These are phyloP conservation scores for Halyomorpha halys DNA, from an alignment of 1,140 invertebrate genomes.

Conservation along the genomic window DNA sequence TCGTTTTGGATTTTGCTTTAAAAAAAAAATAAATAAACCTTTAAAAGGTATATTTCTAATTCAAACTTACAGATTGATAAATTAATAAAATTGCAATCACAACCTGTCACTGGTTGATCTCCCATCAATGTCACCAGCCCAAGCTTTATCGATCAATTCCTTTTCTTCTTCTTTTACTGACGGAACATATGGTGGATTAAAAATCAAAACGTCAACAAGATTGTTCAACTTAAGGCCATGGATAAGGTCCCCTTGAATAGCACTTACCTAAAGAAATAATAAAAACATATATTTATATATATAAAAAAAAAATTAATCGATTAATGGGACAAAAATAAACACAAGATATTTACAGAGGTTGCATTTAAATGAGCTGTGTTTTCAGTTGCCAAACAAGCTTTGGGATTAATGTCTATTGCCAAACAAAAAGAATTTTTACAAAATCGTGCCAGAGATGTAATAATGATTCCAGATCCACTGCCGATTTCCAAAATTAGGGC, in stretches of 20 bases:
- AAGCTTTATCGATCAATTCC: slow-evolving; percentile 51
- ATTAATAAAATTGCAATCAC: no score
- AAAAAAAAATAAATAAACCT: not conserved
- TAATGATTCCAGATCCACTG: slow-evolving; percentile 84
- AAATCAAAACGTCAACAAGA: slow-evolving; percentile 75
- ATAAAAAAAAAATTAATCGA: not conserved
- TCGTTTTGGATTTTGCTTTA: not conserved
- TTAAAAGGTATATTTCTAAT: no score
- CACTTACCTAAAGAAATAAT: slow-evolving; percentile 42
- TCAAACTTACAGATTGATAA: no score
- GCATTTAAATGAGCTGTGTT: slow-evolving; percentile 54
- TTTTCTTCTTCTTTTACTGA: slow-evolving; percentile 62
- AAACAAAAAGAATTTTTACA: slow-evolving; percentile 48
- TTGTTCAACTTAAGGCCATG: slow-evolving; percentile 37
- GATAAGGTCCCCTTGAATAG: slow-evolving; percentile 56
- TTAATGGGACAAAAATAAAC: not conserved
- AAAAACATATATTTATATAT: no score
- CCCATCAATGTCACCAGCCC: slow-evolving; percentile 76
- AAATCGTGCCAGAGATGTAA: slow-evolving; percentile 68
- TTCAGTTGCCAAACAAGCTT: slow-evolving; percentile 60
- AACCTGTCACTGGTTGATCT: slow-evolving; percentile 62
- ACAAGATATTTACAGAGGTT: slow-evolving; percentile 32
- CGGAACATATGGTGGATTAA: slow-evolving; percentile 96
- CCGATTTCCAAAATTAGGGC: slow-evolving; percentile 79
- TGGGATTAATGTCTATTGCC: slow-evolving; percentile 72